Conservation (phyloP, 2,888 invertebrate species). For the Hirtodrosophila trivittata region DNA sequence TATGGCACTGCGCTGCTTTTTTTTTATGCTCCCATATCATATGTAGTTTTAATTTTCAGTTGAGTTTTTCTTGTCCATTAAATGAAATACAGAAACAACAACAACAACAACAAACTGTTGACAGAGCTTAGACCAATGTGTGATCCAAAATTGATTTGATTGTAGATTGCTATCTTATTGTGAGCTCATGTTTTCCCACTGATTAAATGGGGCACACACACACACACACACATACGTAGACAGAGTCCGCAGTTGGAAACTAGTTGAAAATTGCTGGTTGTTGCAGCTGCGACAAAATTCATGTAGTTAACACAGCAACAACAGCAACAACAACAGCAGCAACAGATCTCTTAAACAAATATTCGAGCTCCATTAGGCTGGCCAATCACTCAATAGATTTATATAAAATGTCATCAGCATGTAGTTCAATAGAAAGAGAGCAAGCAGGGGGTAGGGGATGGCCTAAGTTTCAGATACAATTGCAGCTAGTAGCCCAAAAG, state of each 20-base stretch:
- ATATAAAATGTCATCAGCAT: constrained; percentile 38
- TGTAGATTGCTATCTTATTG: constrained; percentile 48
- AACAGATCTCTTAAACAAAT: constrained; percentile 23
- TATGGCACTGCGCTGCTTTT: constrained; percentile 25
- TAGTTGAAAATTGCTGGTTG: constrained; percentile 24
- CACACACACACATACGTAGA: constrained; percentile 5
- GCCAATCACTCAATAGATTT: constrained; percentile 36
- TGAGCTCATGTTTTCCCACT: constrained; percentile 63
- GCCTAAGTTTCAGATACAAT: constrained; percentile 1
- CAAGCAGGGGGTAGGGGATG: too few species aligned
- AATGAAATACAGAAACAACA: constrained; percentile 4
- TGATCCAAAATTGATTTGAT: constrained; percentile 60
- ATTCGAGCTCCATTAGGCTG: constrained; percentile 39
- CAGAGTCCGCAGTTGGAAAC: constrained; percentile 16
- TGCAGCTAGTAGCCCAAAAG: constrained; percentile 2
- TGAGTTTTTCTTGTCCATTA: neutral
- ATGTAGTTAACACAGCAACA: constrained; percentile 10
- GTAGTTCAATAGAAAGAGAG: neutral
- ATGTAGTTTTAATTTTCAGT: neutral
- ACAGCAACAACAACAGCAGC: neutral
- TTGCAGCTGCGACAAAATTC: constrained; percentile 37
- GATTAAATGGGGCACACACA: constrained; percentile 49
- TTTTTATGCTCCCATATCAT: neutral
- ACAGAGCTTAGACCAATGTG: constrained; percentile 33
- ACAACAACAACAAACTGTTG: constrained; percentile 22